Evolutionary conservation across 2,113 vertebrate species (phyloP).

Genomic region (Ochotona princeps): DNA sequence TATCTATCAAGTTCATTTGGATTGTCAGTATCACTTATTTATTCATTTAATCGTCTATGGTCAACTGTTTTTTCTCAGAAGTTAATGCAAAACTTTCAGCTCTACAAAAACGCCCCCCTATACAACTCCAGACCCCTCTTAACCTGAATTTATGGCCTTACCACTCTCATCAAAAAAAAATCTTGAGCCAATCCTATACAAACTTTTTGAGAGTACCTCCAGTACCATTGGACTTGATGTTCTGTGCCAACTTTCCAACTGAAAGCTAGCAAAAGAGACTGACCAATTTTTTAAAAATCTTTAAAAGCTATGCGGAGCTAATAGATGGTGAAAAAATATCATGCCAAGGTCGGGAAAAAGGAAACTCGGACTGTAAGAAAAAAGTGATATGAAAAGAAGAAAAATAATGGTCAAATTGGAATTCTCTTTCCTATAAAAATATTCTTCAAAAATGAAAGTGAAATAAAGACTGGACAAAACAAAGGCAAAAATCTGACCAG

Average conservation of each 20-base stretch:
- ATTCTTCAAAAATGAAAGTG: conserved; percentile 9
- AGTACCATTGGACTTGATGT: neutral
- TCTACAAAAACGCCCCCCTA: neutral
- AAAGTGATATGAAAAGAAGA: neutral
- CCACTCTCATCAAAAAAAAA: conserved; percentile 31
- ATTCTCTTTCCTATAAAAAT: conserved; percentile 27
- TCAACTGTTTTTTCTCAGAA: conserved; percentile 50
- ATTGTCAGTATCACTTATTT: conserved; percentile 3
- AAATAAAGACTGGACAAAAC: conserved; percentile 40
- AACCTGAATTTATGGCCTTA: neutral
- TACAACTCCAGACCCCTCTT: conserved; percentile 4
- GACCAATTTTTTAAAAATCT: neutral
- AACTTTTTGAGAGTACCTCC: conserved; percentile 17
- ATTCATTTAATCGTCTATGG: conserved; percentile 30
- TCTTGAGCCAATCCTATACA: conserved; percentile 3
- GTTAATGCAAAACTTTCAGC: conserved; percentile 21
- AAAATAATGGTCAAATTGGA: conserved; percentile 22
- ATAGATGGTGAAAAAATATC: neutral
- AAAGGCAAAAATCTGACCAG: conserved; percentile 8
- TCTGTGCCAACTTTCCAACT: neutral
- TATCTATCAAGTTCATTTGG: neutral
- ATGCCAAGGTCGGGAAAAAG: neutral
- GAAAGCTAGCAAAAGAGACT: conserved; percentile 35
- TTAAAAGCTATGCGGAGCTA: neutral
- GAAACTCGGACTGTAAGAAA: conserved; percentile 35